Evolutionary conservation across 2,888 invertebrate genomes (phyloP).

Genomic region (Amphipoea oculea): DNA sequence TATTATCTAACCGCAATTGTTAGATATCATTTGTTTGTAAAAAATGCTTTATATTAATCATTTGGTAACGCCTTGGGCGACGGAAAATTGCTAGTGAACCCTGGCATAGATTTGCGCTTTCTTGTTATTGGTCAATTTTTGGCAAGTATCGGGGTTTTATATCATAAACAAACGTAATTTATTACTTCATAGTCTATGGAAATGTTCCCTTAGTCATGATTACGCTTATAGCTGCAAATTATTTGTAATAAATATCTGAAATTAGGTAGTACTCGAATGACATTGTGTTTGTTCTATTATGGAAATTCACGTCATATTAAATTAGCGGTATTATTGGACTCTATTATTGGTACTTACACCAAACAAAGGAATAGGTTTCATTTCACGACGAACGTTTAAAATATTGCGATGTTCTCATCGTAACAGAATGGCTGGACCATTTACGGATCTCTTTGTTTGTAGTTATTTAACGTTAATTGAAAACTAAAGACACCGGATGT

Average conservation of each 20-base stretch:
- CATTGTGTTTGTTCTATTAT: constrained; percentile 2
- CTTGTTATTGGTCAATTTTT: constrained; percentile 50
- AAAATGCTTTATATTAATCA: constrained; percentile 50
- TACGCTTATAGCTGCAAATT: not conserved
- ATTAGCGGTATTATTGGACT: constrained; percentile 19
- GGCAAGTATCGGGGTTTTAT: constrained; percentile 33
- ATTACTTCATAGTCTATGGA: constrained; percentile 30
- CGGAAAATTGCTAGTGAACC: constrained; percentile 50
- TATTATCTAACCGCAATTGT: constrained; percentile 63
- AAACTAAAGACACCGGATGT: constrained; percentile 21
- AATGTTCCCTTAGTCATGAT: constrained; percentile 31
- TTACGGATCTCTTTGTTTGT: constrained; percentile 10
- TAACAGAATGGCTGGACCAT: not conserved
- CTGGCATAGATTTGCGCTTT: constrained; percentile 52
- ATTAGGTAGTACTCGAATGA: not conserved
- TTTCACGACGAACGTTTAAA: not conserved
- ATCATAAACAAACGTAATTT: constrained; percentile 26
- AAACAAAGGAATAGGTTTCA: constrained; percentile 31
- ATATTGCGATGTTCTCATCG: constrained; percentile 7
- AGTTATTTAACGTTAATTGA: not conserved
- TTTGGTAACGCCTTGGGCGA: constrained; percentile 58
- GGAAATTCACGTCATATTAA: constrained; percentile 22
- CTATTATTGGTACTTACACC: not conserved
- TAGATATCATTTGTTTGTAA: constrained; percentile 57
- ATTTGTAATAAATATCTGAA: constrained; percentile 15